Conservation (phyloP, 2,797 vertebrate species). For the Rhinatrema bivittatum region DNA sequence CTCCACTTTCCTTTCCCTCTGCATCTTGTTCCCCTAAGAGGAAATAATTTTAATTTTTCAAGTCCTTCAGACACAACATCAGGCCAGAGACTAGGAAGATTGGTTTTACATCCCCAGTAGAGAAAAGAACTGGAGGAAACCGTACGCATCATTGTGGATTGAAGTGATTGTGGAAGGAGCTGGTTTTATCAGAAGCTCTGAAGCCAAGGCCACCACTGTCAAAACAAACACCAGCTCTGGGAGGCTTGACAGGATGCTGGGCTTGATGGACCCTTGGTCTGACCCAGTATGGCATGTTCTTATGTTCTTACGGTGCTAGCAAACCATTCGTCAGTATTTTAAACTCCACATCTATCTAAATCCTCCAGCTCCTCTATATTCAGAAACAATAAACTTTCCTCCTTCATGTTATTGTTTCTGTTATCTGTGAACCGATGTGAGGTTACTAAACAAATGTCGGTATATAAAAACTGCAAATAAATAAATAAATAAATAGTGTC, state of each 20-base stretch:
- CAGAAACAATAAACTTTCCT: no score
- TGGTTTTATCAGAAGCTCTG: slow-evolving; percentile 36
- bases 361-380: not conserved
- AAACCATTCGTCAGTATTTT: slow-evolving; percentile 22
- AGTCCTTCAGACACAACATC: slow-evolving; percentile 1
- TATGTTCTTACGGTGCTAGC: slow-evolving; percentile 19
- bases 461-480: no score
- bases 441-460: no score
- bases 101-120: slow-evolving; percentile 28
- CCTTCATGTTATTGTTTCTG: no score
- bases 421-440: no score
- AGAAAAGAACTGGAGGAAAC: slow-evolving; percentile 44
- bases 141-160: slow-evolving; percentile 47
- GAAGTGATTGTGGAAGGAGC: slow-evolving; percentile 42
- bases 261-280: no score
- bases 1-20: slow-evolving; percentile 6
- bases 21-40: slow-evolving; percentile 8
- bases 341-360: slow-evolving; percentile 1
- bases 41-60: slow-evolving; percentile 46
- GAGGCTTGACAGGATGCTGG: no score
- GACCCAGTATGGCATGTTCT: no score
- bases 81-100: slow-evolving; percentile 4
- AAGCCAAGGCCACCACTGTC: slow-evolving; percentile 32
- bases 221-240: slow-evolving; percentile 32
- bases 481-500: no score